Percentiles rank a stretch among this genome's conserved stretches.
Conservation (phyloP, 2,113 vertebrate genomes). For the Mustela nigripes region DNA sequence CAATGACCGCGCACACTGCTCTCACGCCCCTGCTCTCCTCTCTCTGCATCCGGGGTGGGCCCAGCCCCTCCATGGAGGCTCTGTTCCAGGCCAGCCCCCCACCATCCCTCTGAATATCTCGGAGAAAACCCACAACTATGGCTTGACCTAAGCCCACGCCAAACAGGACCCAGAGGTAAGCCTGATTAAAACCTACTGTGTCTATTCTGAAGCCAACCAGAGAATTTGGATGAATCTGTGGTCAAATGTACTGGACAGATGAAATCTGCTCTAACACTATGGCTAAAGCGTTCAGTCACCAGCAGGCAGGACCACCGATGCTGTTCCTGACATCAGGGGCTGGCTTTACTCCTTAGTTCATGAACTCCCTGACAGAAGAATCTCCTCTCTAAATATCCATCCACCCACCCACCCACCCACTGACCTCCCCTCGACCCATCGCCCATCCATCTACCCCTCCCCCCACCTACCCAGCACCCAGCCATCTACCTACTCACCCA, state of each 20-base stretch:
- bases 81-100: rapidly evolving
- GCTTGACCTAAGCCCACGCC: background rate
- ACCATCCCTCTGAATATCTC: background rate
- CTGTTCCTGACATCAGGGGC: rapidly evolving
- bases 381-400: background rate
- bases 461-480: no score
- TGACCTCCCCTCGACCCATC: rapidly evolving
- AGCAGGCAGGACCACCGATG: rapidly evolving
- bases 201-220: background rate
- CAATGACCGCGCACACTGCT: background rate
- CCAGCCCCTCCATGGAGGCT: background rate
- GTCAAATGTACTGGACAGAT: background rate
- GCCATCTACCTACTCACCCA: background rate
- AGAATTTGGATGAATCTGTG: background rate
- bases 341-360: no score
- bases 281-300: rapidly evolving
- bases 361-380: background rate
- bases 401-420: no score
- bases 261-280: rapidly evolving
- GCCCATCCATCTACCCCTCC: rapidly evolving
- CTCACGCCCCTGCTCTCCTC: no score
- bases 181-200: background rate
- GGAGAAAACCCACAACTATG: background rate
- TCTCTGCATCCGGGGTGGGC: background rate
- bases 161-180: background rate